Percentiles rank a stretch among this genome's conserved stretches.
Conservation (phyloP, 2,113 vertebrate genomes). For the Coryphaenoides rupestris region DNA sequence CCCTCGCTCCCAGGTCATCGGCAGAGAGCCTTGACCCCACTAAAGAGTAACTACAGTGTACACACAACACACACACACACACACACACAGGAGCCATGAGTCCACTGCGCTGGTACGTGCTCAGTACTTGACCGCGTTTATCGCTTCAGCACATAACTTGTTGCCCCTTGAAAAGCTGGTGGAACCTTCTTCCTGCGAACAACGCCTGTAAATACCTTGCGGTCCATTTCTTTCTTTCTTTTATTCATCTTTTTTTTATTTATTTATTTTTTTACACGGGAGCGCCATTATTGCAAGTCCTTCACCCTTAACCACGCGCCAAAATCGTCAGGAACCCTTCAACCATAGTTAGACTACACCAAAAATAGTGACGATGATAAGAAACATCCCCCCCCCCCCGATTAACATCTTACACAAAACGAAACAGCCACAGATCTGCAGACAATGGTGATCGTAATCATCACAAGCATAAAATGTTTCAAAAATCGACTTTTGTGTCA, state of each 20-base stretch:
- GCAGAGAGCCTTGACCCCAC: background rate
- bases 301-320: background rate
- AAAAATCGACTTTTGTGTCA: slow-evolving; percentile 37
- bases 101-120: no score
- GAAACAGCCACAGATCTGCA: slow-evolving; percentile 29
- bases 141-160: no score
- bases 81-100: no score
- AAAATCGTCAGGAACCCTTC: background rate
- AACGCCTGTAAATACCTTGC: background rate
- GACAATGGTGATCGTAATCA: slow-evolving; percentile 45
- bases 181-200: no score
- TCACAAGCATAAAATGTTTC: slow-evolving; percentile 14
- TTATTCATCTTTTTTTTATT: slow-evolving; percentile 10
- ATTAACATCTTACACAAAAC: slow-evolving; percentile 21
- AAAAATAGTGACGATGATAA: slow-evolving; percentile 5
- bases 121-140: no score
- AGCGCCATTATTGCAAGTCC: background rate
- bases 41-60: no score
- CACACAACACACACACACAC: no score
- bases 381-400: slow-evolving; percentile 6
- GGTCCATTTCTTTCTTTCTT: no score
- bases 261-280: slow-evolving; percentile 5
- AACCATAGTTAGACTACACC: background rate
- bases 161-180: no score
- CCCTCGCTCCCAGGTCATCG: background rate